Base-by-base conservation (phyloP, 2,113 vertebrate species). In the Pavo muticus region DNA sequence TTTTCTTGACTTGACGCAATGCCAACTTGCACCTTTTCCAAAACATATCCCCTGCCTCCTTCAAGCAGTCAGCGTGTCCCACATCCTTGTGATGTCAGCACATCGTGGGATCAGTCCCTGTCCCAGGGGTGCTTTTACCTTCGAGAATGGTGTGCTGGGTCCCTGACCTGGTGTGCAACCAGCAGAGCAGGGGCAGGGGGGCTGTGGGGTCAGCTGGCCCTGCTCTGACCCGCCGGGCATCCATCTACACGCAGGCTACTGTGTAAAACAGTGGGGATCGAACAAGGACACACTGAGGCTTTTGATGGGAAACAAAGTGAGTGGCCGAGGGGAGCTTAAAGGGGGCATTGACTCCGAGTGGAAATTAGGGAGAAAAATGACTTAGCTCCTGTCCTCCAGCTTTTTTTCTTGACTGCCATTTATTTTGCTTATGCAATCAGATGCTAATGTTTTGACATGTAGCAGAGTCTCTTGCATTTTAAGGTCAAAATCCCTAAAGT, bases 401-500 rank as follows among this genome's bases (percentile, higher is more conserved):
- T 76, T 29, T 18, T 21, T 21, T 19, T 78, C 56, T 67, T 20
- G 18, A 15, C 54, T 84, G 90, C 75, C 77, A 63, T 83, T 94
- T 92, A 21, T 91, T 82, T 92, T 47, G 56, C 84, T 80, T 82
- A 47, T 71, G 90, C 68, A 80, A 72, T 83, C 86, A 83, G 81
- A 86, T 91, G 86, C 48, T 48, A 69, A 47, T 23, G 81, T 56
- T 69, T 78, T 86, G 93, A 73, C 74, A 1, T 88, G 71, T 70
- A 47, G 59, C 6, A 3, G 50, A 50, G 71, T 11, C 14, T 10
- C 57, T 74, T 40, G 78, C 6, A 0, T 90, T 82, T 93, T 65
- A 90, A 96, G 94, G 95, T 96, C 97, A 96, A 97, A 92, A 93
- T 88, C 96, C 90, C 85, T 29, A 14, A 92, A 95, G 92, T 95